Percentiles rank a stretch among this genome's conserved stretches.
phyloP scores from a whole-genome alignment of 2,113 vertebrate genomes.

The Proterorhinus semilunaris region DNA sequence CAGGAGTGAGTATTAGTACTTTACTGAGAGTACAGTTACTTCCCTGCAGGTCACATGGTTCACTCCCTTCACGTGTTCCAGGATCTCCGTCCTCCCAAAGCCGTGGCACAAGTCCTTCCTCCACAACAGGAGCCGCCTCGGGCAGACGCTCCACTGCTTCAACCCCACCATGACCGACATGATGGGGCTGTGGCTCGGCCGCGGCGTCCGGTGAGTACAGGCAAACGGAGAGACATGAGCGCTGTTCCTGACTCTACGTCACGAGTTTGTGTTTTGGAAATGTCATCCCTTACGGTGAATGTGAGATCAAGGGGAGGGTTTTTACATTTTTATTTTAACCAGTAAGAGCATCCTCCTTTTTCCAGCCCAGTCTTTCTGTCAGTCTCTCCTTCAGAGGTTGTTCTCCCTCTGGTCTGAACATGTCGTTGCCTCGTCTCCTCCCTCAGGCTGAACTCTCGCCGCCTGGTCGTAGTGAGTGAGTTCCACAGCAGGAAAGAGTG shows the following conservation, averaged over 20 bases:
- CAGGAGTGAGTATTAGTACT: conserved; percentile 78
- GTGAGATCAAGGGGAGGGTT: too few species aligned
- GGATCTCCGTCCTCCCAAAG: conserved; percentile 81
- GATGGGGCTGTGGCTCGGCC: conserved; percentile 77
- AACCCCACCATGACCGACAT: conserved; percentile 82
- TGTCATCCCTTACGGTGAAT: too few species aligned
- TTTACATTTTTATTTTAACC: too few species aligned
- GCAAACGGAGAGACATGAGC: neutral
- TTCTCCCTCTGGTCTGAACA: too few species aligned
- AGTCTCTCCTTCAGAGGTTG: too few species aligned
- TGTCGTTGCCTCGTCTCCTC: too few species aligned
- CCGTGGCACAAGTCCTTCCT: conserved; percentile 83
- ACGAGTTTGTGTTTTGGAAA: too few species aligned
- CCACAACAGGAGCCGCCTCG: conserved; percentile 69
- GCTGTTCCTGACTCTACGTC: too few species aligned
- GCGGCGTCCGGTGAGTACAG: neutral
- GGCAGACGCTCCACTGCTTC: conserved; percentile 76
- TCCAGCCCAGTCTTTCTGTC: too few species aligned
- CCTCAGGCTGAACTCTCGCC: conserved; percentile 21
- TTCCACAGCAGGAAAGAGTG: conserved; percentile 79
- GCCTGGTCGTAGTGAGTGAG: conserved; percentile 80
- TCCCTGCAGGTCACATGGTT: neutral
- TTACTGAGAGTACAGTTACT: neutral
- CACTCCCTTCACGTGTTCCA: conserved; percentile 48
- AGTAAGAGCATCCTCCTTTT: too few species aligned